Evolutionary conservation across 35 echinoderm and acorn worm species (phyloP).

Genomic region (Apostichopus japonicus): DNA sequence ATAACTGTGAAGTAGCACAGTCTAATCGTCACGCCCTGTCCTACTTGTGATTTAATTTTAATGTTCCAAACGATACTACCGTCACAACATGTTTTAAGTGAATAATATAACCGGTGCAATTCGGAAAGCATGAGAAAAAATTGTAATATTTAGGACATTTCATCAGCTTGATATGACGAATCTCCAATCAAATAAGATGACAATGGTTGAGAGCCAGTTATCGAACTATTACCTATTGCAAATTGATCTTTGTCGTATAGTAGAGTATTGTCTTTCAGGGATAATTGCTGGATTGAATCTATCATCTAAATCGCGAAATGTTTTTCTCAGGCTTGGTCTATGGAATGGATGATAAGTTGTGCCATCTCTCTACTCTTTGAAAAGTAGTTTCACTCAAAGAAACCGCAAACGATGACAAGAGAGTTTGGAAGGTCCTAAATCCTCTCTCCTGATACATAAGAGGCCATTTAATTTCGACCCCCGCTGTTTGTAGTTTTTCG

Average conservation of each 20-base stretch:
- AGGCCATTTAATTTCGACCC: conserved; percentile 30
- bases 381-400: conserved; percentile 4
- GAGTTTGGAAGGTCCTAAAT: conserved; percentile 32
- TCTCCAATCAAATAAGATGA: too few species aligned
- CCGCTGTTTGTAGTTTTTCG: conserved; percentile 14
- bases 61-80: neutral
- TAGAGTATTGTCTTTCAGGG: too few species aligned
- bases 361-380: neutral
- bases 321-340: too few species aligned
- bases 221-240: too few species aligned
- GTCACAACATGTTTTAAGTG: neutral
- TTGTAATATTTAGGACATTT: neutral
- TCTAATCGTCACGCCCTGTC: neutral
- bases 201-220: too few species aligned
- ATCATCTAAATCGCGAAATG: too few species aligned
- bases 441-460: neutral
- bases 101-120: neutral
- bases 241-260: too few species aligned
- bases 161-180: neutral
- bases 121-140: neutral
- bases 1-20: too few species aligned
- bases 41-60: neutral
- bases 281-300: too few species aligned
- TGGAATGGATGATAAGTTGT: too few species aligned
- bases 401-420: conserved; percentile 38